Base-by-base conservation (phyloP, 2,888 invertebrate species). In the Fragum sueziense region DNA sequence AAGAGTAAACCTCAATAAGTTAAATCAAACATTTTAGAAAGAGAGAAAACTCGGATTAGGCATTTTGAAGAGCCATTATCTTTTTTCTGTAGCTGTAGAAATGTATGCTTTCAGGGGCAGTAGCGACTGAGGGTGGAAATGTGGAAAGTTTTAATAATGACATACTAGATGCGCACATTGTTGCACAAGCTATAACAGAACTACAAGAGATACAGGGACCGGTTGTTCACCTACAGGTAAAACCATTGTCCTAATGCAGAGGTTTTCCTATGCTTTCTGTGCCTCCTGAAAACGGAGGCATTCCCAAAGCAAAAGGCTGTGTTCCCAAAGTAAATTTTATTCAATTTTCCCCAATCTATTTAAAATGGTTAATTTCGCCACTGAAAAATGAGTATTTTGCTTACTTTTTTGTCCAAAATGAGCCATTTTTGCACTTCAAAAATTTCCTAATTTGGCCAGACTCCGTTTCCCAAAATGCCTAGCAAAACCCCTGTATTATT, bases 181-280 rank as follows among this genome's bases (percentile, higher is more conserved):
- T 84, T 25, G 84, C 84, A 33, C 84, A 84, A 69, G 84, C 84
- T n/a, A 84, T 84, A 37, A 84, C 84, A 54, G 84, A 84, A 37
- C 62, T 84, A 33, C 84, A 84, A 22, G 79, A 84, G 70, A 76
- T 78, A 51, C 80, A 80, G 27, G 82, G 75, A 17, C 77, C 77
- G 31, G 52, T 52, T 31, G 31, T 69, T 27, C 69, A 69, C 17
- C 29, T 69, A 69, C 31, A 51, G 33, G 51, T 68, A 2, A 17
- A 47, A 47, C 70, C 70, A 72, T 61, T 51, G 77, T 75, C 52
- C 27, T 78, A 9, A 17, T 81, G 33, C 82, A 84, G 22, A 76
- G 82, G 14, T 78, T 78, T 22, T 82, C 82, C 82, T 29, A 76
- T 82, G 14, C 80, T 78, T 22, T 82, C 82, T 84, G 84, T 84